Percentiles rank a stretch among this genome's conserved stretches.
These are phyloP conservation scores for Adelges cooleyi DNA, from an alignment of 1,140 invertebrate genomes.

Conservation along the genomic window DNA sequence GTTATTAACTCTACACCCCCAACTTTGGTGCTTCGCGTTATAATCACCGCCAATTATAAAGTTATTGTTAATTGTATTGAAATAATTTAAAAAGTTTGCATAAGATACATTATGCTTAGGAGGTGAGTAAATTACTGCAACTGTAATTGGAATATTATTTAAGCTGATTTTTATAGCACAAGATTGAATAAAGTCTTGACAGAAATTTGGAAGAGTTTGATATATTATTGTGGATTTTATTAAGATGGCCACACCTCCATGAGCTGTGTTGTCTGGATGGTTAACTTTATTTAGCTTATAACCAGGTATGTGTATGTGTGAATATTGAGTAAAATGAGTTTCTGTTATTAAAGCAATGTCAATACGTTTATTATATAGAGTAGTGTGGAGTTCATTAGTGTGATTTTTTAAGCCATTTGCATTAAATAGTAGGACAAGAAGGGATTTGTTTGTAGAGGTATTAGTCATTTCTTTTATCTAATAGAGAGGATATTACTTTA, in stretches of 20 bases:
- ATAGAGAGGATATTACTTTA: background rate
- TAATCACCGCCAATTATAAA: slow-evolving; percentile 38
- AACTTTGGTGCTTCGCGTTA: slow-evolving; percentile 38
- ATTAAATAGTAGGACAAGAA: background rate
- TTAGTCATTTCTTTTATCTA: background rate
- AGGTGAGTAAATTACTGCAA: slow-evolving; percentile 17
- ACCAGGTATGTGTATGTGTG: slow-evolving; percentile 24
- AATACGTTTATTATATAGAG: slow-evolving; percentile 30
- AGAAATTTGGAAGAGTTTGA: background rate
- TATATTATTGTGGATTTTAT: slow-evolving; percentile 1
- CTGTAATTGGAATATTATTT: background rate
- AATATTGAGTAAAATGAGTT: slow-evolving; percentile 30
- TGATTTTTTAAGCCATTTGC: background rate
- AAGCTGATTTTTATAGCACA: background rate
- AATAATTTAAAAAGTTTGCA: background rate
- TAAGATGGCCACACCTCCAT: slow-evolving; percentile 6
- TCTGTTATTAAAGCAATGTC: slow-evolving; percentile 31
- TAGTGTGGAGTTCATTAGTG: slow-evolving; percentile 29
- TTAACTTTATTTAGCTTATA: background rate
- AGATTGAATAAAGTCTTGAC: background rate
- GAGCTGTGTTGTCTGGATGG: slow-evolving; percentile 3
- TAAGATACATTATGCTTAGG: background rate
- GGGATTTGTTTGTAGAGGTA: background rate
- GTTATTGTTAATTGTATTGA: slow-evolving; percentile 30
- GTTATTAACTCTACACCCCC: slow-evolving; percentile 37